Evolutionary conservation across 2,797 vertebrate species (phyloP).

Genomic region (Sciaenops ocellatus): DNA sequence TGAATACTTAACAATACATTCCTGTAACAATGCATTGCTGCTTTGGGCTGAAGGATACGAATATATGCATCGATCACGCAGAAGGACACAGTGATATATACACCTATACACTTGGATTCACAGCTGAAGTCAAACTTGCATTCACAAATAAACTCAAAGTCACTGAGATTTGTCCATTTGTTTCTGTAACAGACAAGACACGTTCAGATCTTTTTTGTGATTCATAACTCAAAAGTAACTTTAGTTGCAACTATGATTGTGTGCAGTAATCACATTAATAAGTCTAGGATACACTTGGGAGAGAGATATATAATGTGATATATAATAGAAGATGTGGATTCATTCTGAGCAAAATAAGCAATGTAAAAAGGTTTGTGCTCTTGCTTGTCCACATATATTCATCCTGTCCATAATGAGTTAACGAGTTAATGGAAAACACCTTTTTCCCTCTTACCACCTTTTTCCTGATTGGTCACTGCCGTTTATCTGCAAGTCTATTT

Average conservation of each 20-base stretch:
- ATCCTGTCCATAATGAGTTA: too few relatives aligned
- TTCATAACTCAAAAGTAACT: too few relatives aligned
- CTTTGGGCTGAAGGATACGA: slow-evolving; percentile 10
- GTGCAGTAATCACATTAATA: neutral
- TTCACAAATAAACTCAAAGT: neutral
- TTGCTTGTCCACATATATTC: neutral
- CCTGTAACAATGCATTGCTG: slow-evolving; percentile 19
- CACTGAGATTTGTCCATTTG: neutral
- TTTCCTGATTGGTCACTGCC: neutral
- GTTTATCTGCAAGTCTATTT: neutral
- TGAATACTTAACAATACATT: slow-evolving; percentile 18
- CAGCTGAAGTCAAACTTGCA: neutral
- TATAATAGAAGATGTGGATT: too few relatives aligned
- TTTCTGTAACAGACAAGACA: neutral
- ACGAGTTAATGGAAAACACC: neutral
- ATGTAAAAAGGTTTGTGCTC: neutral
- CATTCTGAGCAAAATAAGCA: neutral
- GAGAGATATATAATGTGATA: too few relatives aligned
- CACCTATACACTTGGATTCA: neutral
- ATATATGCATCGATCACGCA: neutral
- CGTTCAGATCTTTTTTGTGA: too few relatives aligned
- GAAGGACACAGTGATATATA: slow-evolving; percentile 2
- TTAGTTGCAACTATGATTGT: neutral
- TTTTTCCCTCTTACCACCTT: neutral
- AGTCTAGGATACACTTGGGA: neutral